phyloP scores from a whole-genome alignment of 2,797 vertebrate species.

The Arremon aurantiirostris region DNA sequence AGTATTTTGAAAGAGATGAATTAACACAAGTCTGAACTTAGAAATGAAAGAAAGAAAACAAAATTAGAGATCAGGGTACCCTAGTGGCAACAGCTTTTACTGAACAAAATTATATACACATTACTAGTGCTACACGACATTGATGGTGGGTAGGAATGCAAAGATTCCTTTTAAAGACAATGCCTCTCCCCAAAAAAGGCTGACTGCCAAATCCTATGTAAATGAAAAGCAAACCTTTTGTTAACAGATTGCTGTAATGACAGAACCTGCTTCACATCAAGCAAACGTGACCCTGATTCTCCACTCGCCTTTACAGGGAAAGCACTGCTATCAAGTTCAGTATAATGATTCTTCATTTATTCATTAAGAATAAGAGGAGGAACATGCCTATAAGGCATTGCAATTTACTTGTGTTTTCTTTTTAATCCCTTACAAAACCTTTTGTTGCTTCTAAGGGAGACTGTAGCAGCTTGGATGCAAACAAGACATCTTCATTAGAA shows the following conservation, averaged over 20 bases:
- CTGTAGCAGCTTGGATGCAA: neutral
- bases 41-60: neutral
- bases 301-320: neutral
- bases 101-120: neutral
- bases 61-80: neutral
- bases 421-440: neutral
- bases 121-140: neutral
- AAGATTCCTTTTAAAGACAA: neutral
- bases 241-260: neutral
- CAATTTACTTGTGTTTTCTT: neutral
- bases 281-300: neutral
- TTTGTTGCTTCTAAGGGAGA: neutral
- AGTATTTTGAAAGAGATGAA: neutral
- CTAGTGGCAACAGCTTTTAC: neutral
- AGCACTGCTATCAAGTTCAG: neutral
- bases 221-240: neutral
- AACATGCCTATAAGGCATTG: neutral
- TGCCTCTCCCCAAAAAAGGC: neutral
- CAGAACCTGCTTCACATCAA: neutral
- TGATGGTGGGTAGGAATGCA: neutral
- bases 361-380: neutral
- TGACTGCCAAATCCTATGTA: neutral
- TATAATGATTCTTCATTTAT: neutral
- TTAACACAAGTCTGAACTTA: neutral
- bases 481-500: conserved; percentile 5